These are phyloP conservation scores for Alentia gelatinosa DNA, from an alignment of 2,888 invertebrate species.

Conservation along the genomic window DNA sequence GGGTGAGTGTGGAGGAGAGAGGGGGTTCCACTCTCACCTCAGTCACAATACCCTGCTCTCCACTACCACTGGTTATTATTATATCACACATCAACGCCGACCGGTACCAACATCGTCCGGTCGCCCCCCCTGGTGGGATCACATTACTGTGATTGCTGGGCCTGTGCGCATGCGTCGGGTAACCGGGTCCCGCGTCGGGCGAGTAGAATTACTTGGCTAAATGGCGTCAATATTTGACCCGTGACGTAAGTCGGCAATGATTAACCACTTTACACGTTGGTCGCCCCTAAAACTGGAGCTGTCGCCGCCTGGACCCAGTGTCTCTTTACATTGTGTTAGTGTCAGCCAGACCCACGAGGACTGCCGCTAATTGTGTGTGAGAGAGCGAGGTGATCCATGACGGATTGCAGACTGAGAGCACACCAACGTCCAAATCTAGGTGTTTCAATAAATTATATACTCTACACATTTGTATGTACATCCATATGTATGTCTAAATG, in stretches of 20 bases:
- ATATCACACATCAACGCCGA: not conserved
- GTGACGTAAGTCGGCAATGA: not conserved
- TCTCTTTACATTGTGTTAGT: too few species aligned
- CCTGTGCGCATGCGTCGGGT: not conserved
- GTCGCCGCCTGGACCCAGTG: too few species aligned
- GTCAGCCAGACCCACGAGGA: too few species aligned
- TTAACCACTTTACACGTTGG: not conserved
- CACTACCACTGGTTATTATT: slow-evolving; percentile 11
- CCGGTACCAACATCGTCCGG: not conserved
- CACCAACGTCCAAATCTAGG: not conserved
- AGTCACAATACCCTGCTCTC: not conserved
- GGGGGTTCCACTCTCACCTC: not conserved
- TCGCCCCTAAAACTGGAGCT: not conserved
- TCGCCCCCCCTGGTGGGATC: not conserved
- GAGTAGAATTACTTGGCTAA: not conserved
- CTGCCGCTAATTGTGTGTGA: too few species aligned
- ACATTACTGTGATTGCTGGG: not conserved
- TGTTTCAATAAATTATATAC: too few species aligned
- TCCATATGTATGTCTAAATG: too few species aligned
- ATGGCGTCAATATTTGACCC: slow-evolving; percentile 16
- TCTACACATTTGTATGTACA: too few species aligned
- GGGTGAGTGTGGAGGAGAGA: not conserved
- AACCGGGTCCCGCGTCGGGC: not conserved
- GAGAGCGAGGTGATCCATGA: too few species aligned
- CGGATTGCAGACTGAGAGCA: too few species aligned